A percentile compares a stretch with the other conserved stretches of the same genome.
phyloP scores from a whole-genome alignment of 1,140 invertebrate genomes.

The Rhagoletis pomonella region DNA sequence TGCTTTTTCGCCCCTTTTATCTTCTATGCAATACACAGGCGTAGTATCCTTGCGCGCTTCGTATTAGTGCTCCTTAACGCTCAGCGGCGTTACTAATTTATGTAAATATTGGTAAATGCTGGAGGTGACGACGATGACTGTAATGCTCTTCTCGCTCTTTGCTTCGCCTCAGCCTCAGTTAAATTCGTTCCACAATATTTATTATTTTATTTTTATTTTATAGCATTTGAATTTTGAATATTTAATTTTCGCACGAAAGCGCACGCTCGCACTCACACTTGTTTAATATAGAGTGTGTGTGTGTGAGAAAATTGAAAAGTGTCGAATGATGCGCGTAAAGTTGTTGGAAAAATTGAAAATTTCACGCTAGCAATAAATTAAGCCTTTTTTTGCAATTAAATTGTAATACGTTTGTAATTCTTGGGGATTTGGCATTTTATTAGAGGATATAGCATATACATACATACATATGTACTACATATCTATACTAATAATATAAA shows the following conservation, averaged over 20 bases:
- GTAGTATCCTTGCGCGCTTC: not conserved
- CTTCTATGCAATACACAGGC: not conserved
- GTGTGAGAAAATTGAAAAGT: conserved; percentile 27
- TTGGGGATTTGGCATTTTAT: not conserved
- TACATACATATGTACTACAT: too few species aligned
- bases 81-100: conserved; percentile 55
- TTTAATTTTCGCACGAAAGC: conserved; percentile 63
- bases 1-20: conserved; percentile 39
- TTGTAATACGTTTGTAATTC: conserved; percentile 55
- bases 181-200: conserved; percentile 73
- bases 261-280: too few species aligned
- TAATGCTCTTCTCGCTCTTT: not conserved
- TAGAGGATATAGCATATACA: not conserved
- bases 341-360: conserved; percentile 53
- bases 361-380: conserved; percentile 54
- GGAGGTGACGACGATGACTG: not conserved
- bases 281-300: not conserved
- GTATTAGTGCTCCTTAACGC: not conserved
- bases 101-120: conserved; percentile 55
- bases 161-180: conserved; percentile 59
- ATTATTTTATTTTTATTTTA: conserved; percentile 65
- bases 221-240: conserved; percentile 66
- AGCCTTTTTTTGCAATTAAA: conserved; percentile 47
- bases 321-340: conserved; percentile 6
- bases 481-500: too few species aligned